Percentiles rank a stretch among this genome's conserved stretches.
Evolutionary conservation across 2,888 invertebrate genomes (phyloP).

Genomic region (Operophtera brumata): DNA sequence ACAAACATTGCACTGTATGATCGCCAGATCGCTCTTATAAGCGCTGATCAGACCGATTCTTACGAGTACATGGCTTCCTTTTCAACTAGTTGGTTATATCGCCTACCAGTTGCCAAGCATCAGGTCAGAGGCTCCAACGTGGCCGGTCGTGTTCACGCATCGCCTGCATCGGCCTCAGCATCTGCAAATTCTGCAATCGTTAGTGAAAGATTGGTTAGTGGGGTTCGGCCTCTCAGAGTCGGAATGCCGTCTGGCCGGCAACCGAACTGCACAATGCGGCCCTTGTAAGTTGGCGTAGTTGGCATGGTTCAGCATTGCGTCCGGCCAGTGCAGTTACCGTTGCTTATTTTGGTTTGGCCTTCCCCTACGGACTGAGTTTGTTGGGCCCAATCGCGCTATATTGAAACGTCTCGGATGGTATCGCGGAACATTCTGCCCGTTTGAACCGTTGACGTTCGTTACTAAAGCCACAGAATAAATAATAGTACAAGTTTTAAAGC

Average conservation of each 20-base stretch:
- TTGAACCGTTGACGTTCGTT: no score
- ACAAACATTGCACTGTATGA: no score
- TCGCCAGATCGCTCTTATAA: background rate
- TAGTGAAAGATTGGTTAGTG: background rate
- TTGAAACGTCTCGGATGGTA: no score
- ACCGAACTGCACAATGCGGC: conserved; percentile 29
- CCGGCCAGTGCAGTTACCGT: no score
- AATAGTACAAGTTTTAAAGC: no score
- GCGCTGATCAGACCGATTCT: conserved; percentile 6
- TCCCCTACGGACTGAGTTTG: no score
- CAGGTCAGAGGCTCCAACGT: conserved; percentile 10
- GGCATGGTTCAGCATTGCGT: no score
- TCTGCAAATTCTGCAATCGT: conserved; percentile 1
- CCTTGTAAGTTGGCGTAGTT: background rate
- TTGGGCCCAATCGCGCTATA: no score
- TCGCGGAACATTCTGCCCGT: no score
- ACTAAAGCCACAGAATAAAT: no score
- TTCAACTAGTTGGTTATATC: conserved; percentile 1
- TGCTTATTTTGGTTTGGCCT: no score
- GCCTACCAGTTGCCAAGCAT: conserved; percentile 6
- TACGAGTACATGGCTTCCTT: conserved; percentile 3
- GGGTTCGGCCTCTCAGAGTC: no score
- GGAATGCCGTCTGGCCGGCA: conserved; percentile 43
- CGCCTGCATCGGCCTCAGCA: conserved; percentile 13
- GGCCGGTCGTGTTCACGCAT: conserved; percentile 13